A percentile compares a stretch with the other conserved stretches of the same genome.
Evolutionary conservation across 2,113 vertebrate genomes (phyloP).

Genomic region (Mesitornis unicolor): DNA sequence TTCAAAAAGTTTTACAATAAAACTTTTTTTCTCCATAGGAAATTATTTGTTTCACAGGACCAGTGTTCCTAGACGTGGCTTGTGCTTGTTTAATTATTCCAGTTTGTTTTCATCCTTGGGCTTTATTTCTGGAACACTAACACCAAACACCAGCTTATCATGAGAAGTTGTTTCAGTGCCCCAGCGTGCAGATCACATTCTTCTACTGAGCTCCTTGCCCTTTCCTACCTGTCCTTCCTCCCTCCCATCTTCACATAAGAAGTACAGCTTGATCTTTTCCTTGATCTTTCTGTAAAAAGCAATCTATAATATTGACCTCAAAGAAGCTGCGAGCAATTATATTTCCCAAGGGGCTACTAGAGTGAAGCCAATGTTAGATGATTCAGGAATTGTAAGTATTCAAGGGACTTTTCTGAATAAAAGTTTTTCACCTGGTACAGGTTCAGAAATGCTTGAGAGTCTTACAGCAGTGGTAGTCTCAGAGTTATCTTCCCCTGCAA

Average conservation of each 20-base stretch:
- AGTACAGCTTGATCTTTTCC: conserved; percentile 57
- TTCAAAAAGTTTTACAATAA: not conserved
- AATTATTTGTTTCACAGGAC: not conserved
- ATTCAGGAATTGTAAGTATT: conserved; percentile 18
- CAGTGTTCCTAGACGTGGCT: not conserved
- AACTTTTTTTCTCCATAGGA: not conserved
- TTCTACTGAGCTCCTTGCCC: conserved; percentile 31
- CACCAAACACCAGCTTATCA: not conserved
- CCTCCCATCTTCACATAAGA: conserved; percentile 10
- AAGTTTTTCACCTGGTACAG: not conserved
- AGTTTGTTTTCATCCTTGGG: not conserved
- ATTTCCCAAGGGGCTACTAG: conserved; percentile 8
- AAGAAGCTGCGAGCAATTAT: conserved; percentile 37
- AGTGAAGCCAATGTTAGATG: not conserved
- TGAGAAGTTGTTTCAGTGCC: not conserved
- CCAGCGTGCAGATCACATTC: not conserved
- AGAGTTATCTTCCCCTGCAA: not conserved
- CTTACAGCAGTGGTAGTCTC: not conserved
- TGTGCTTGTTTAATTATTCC: not conserved
- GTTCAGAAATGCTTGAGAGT: not conserved
- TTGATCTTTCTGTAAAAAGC: conserved; percentile 59
- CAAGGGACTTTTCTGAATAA: not conserved
- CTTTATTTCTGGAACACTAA: not conserved
- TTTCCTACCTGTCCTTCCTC: conserved; percentile 29
- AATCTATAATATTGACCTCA: conserved; percentile 60